Evolutionary conservation across 2,113 vertebrate species (phyloP), one percentile per base, ranked within the genome.

Genomic region (Scalopus aquaticus): DNA sequence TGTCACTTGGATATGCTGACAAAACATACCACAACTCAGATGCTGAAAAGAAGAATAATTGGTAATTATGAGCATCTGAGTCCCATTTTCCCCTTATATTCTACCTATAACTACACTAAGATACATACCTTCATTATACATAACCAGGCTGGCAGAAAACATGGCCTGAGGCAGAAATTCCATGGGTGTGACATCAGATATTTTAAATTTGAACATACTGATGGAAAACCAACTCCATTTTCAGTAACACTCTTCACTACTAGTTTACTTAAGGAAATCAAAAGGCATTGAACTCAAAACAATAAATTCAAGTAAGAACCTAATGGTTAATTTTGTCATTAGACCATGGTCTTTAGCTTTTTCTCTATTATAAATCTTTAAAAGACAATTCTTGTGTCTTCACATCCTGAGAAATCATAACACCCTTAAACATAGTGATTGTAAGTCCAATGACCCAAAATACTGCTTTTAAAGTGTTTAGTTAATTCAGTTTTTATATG

Each of bases 221-320:
- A 69, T 26, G 30, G 82, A 86, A 94, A 93, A 51, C 15, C 13
- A 84, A 28, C 44, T 93, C 22, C 24, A 46, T 65, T 78, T 92
- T 77, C 11, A 80, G 0, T 93, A 82, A 77, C 70, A 44, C 24
- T 11, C 49, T 39, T n/a, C n/a, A n/a, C 46, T 37, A 62, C 24
- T 24, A 77, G 64, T 72, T 82, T 74, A 84, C 42, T 78, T 65
- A 82, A 92, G 79, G 81, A 90, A 80, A 69, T 69, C 1, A 74
- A 62, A 93, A 88, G 28, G 56, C 58, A 17, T 56, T 70, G 65
- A 32, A 20, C 20, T 84, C 44, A 73, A 28, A 89, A 79, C 9
- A 69, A 46, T 92, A 88, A 74, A 83, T 84, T 76, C 28, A 84
- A 88, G 51, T 83, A 92, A 79, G 37, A 60, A 81, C 15, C 58